Evolutionary conservation across 2,888 invertebrate species (phyloP).

Genomic region (Cheilosia pagana): DNA sequence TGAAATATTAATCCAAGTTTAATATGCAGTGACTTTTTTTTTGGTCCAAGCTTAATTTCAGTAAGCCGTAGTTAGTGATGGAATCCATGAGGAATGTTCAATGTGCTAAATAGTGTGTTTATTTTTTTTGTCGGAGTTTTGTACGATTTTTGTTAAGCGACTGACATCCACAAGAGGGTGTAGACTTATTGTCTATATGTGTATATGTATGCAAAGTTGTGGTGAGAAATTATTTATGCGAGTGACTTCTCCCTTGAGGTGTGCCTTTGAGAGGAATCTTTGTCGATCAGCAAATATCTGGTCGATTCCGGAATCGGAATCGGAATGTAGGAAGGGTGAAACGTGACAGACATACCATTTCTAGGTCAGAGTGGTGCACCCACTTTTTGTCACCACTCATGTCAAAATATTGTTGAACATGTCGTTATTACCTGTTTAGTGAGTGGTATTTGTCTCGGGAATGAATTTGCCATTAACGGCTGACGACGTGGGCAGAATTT

Average conservation of each 20-base stretch:
- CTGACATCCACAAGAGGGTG: constrained; percentile 16
- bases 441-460: constrained; percentile 2
- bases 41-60: background rate
- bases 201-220: background rate
- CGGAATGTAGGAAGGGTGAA: constrained; percentile 44
- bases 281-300: constrained; percentile 4
- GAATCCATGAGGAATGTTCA: constrained; percentile 62
- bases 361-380: constrained; percentile 50
- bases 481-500: constrained; percentile 21
- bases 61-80: constrained; percentile 35
- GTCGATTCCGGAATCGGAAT: constrained; percentile 12
- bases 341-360: constrained; percentile 25
- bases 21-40: constrained; percentile 12
- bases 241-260: constrained; percentile 31
- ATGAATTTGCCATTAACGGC: constrained; percentile 4
- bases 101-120: constrained; percentile 53
- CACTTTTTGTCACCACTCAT: constrained; percentile 37
- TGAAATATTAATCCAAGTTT: constrained; percentile 55
- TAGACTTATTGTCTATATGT: constrained; percentile 4
- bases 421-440: constrained; percentile 28
- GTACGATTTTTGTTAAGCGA: constrained; percentile 27
- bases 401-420: constrained; percentile 12
- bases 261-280: constrained; percentile 25
- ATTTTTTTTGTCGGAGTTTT: constrained; percentile 27
- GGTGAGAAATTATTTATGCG: background rate